Percentiles rank a stretch among this genome's conserved stretches.
Conservation (phyloP, 2,888 invertebrate genomes). For the Xanthostigma xanthostigma region DNA sequence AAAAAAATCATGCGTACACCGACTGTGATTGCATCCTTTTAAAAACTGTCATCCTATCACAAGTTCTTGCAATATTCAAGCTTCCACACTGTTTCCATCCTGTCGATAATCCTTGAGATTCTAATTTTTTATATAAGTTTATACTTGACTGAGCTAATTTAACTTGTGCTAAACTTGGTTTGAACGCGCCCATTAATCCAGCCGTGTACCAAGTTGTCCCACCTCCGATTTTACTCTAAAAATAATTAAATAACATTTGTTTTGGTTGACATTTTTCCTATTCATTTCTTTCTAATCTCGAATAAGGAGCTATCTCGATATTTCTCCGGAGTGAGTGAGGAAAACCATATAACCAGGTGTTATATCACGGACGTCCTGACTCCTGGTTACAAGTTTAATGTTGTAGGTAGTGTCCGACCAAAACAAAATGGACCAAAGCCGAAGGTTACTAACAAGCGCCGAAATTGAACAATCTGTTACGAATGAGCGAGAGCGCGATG, state of each 20-base stretch:
- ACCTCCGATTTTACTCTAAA: conserved; percentile 45
- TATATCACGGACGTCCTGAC: no score
- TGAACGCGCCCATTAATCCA: conserved; percentile 74
- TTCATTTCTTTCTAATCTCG: no score
- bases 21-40: conserved; percentile 75
- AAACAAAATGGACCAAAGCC: no score
- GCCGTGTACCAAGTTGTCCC: conserved; percentile 71
- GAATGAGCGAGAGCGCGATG: no score
- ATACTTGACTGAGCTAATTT: conserved; percentile 69
- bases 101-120: conserved; percentile 53
- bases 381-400: no score
- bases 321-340: no score
- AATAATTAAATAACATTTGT: conserved; percentile 7
- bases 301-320: no score
- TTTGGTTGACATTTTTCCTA: conserved; percentile 5
- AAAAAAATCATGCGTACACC: conserved; percentile 37
- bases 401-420: no score
- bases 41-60: conserved; percentile 73
- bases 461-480: no score
- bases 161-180: conserved; percentile 68
- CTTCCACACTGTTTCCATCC: conserved; percentile 91
- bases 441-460: no score
- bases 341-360: no score
- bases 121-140: conserved; percentile 54
- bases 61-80: conserved; percentile 66